A percentile compares a stretch with the other conserved stretches of the same genome.
Evolutionary conservation across 2,888 invertebrate genomes (phyloP).

Genomic region (Augiades crinisus): DNA sequence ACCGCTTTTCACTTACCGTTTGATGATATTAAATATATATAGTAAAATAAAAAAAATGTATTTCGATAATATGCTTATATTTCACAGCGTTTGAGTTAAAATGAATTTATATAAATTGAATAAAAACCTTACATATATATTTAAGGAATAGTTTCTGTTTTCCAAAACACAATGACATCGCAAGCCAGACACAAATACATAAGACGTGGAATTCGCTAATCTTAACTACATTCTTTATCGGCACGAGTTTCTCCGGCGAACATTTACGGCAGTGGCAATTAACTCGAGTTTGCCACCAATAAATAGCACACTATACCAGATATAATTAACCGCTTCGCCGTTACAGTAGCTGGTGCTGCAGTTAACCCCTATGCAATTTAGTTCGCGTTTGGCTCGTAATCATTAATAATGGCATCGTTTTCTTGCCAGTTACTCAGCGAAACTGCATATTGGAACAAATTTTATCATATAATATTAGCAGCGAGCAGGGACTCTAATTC

Average conservation of each 20-base stretch:
- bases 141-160: not conserved
- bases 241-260: conserved; percentile 36
- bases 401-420: conserved; percentile 19
- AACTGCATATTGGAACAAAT: not conserved
- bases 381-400: conserved; percentile 23
- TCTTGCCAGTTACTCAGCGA: not conserved
- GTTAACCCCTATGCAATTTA: conserved; percentile 27
- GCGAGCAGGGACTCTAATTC: too few species aligned
- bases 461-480: not conserved
- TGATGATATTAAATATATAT: too few species aligned
- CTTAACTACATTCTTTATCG: not conserved
- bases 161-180: too few species aligned
- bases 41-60: too few species aligned
- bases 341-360: conserved; percentile 51
- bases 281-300: conserved; percentile 66
- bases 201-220: too few species aligned
- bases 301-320: conserved; percentile 64
- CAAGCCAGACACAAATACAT: too few species aligned
- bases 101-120: too few species aligned
- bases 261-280: conserved; percentile 52
- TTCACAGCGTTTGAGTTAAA: too few species aligned
- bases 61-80: too few species aligned
- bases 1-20: too few species aligned
- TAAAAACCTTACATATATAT: too few species aligned
- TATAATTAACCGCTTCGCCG: conserved; percentile 61